These are phyloP conservation scores for Dioctria rufipes DNA, from an alignment of 2,888 invertebrate species.

Conservation along the genomic window DNA sequence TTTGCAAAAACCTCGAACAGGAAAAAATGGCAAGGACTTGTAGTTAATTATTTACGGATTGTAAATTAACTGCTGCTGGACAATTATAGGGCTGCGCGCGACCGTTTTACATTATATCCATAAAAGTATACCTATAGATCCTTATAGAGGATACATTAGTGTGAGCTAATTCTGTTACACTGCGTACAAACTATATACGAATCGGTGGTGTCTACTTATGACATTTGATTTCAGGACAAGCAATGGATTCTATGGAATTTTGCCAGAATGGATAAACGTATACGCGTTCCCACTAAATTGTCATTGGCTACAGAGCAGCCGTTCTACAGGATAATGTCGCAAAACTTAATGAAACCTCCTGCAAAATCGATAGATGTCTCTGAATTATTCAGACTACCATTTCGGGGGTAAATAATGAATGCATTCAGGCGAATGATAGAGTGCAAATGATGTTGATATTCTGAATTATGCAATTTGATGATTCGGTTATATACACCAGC, in stretches of 20 bases:
- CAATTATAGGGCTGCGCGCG: constrained; percentile 36
- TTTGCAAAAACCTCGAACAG: constrained; percentile 36
- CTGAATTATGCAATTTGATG: constrained; percentile 51
- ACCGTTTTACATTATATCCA: no score
- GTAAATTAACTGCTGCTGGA: constrained; percentile 51
- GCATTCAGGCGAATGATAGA: constrained; percentile 51
- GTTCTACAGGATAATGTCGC: constrained; percentile 44
- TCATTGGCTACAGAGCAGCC: constrained; percentile 38
- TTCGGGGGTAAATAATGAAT: constrained; percentile 52
- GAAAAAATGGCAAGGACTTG: constrained; percentile 34
- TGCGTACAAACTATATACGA: no score
- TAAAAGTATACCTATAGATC: no score
- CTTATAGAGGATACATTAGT: no score
- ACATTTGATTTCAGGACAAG: constrained; percentile 18
- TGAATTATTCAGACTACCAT: constrained; percentile 48
- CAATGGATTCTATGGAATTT: not conserved
- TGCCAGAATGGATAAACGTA: not conserved
- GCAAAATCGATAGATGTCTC: constrained; percentile 46
- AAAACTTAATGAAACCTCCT: constrained; percentile 43
- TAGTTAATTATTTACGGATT: constrained; percentile 46
- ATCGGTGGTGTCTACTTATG: not conserved
- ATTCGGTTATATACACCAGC: constrained; percentile 14
- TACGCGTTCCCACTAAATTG: constrained; percentile 52
- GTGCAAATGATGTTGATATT: constrained; percentile 51
- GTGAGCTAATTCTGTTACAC: no score